Percentiles rank a stretch among this genome's conserved stretches.
These are phyloP conservation scores for Erpornis zantholeuca DNA, from an alignment of 2,113 vertebrate genomes.

Conservation along the genomic window DNA sequence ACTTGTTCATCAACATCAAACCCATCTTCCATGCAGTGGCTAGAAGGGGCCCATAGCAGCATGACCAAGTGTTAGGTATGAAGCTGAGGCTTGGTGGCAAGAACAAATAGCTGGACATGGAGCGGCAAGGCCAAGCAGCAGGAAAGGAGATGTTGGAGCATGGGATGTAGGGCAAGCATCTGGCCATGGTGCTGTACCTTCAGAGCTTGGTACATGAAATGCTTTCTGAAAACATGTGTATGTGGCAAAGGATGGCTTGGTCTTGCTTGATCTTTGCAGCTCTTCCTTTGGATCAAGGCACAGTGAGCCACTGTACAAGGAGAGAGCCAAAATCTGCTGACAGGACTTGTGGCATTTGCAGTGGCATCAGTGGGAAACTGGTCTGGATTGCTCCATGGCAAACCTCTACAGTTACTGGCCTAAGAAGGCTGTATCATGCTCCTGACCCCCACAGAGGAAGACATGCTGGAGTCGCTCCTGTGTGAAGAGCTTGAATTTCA, in stretches of 20 bases:
- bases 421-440: not conserved
- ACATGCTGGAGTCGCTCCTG: not conserved
- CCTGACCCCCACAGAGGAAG: not conserved
- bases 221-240: not conserved
- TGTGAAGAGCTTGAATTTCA: not conserved
- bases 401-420: not conserved
- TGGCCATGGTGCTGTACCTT: not conserved
- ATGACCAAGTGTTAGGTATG: not conserved
- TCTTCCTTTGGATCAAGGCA: not conserved
- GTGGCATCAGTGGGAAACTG: not conserved
- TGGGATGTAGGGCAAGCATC: rapidly evolving
- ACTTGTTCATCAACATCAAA: not conserved
- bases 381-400: not conserved
- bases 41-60: not conserved
- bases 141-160: not conserved
- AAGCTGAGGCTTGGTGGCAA: not conserved
- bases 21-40: rapidly evolving
- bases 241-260: not conserved
- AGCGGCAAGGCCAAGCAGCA: not conserved
- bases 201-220: rapidly evolving
- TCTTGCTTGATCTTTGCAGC: not conserved
- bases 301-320: not conserved
- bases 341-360: not conserved
- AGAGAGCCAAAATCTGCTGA: not conserved
- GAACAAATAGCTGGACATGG: not conserved